These are phyloP conservation scores for Platysteira castanea DNA, from an alignment of 2,113 vertebrate species.

Conservation along the genomic window DNA sequence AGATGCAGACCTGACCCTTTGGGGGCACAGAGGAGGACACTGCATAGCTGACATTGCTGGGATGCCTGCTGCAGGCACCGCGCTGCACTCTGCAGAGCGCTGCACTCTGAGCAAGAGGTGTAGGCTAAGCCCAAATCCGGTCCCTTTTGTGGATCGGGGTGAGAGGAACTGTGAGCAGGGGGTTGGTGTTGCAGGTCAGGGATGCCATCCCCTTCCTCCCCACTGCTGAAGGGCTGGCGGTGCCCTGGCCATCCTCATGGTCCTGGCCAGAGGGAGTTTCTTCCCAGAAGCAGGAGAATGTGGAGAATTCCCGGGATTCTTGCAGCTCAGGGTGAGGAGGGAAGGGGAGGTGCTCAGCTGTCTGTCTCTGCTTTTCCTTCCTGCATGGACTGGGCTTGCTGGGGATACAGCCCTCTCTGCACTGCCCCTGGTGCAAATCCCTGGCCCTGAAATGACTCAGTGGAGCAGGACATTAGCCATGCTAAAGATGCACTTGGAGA, in stretches of 20 bases:
- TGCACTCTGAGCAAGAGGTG: not conserved
- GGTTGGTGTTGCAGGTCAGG: not conserved
- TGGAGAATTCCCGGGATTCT: not conserved
- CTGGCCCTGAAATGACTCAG: not conserved
- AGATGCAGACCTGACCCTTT: not conserved
- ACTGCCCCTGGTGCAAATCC: not conserved
- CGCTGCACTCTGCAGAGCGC: not conserved
- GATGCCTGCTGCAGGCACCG: not conserved
- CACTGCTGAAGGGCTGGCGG: not conserved
- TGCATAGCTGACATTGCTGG: not conserved
- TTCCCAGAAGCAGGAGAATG: not conserved
- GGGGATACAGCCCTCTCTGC: not conserved
- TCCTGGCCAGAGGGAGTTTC: not conserved
- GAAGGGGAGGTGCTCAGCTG: not conserved
- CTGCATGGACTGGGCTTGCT: not conserved
- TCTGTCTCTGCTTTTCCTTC: not conserved
- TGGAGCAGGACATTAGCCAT: not conserved
- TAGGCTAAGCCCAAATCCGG: not conserved
- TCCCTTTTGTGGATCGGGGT: not conserved
- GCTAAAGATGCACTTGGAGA: not conserved
- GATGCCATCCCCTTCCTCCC: not conserved
- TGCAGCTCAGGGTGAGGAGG: rapidly evolving
- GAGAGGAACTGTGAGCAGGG: not conserved
- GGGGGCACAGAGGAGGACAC: not conserved
- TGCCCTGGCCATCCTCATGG: rapidly evolving